phyloP scores from a whole-genome alignment of 2,888 invertebrate species.

The Bhutanitis thaidina region DNA sequence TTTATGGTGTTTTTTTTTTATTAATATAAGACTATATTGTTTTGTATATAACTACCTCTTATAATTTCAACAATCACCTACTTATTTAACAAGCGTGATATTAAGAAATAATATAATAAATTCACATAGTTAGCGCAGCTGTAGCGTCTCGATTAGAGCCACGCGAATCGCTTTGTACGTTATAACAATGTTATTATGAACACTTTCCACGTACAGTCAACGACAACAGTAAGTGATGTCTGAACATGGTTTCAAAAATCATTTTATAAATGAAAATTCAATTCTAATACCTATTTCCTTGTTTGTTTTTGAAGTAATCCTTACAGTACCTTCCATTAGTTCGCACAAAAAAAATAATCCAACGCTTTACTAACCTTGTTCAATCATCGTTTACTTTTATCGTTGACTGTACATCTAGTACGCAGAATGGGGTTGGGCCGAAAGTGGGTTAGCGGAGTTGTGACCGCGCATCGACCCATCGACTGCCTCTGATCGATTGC shows the following conservation, averaged over 20 bases:
- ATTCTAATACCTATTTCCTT: no score
- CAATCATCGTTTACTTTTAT: no score
- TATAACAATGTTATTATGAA: not conserved
- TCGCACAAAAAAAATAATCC: no score
- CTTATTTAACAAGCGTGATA: not conserved
- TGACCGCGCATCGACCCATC: constrained; percentile 24
- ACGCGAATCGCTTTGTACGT: constrained; percentile 11
- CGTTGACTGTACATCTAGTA: not conserved
- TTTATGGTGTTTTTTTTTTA: no score
- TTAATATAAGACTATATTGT: no score
- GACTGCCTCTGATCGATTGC: constrained; percentile 18
- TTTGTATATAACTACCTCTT: not conserved
- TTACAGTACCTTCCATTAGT: no score
- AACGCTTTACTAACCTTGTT: no score
- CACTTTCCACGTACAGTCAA: no score
- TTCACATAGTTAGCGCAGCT: constrained; percentile 15
- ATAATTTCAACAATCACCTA: constrained; percentile 6
- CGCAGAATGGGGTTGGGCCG: constrained; percentile 30
- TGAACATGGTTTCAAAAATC: no score
- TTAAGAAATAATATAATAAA: not conserved
- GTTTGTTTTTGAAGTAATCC: no score
- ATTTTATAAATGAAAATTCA: no score
- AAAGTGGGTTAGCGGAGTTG: constrained; percentile 38
- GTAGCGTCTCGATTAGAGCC: constrained; percentile 21
- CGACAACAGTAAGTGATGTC: no score